Base-by-base conservation (phyloP, 2,797 vertebrate species). In the Delichon dasypus region DNA sequence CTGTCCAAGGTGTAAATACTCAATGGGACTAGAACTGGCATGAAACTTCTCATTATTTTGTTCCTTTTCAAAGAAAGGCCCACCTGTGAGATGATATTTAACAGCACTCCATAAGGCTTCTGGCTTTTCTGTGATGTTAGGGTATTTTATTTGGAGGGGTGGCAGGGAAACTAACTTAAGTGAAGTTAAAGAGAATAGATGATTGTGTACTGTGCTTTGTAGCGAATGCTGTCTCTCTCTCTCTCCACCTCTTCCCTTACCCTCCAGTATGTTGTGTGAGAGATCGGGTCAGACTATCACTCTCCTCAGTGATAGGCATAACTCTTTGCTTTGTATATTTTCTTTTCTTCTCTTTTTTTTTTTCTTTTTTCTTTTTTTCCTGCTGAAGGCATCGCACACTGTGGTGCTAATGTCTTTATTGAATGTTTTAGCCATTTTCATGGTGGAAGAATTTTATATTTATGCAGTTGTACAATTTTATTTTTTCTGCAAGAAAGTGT, bases 401-500 rank as follows among this genome's bases (percentile, higher is more conserved):
- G 96, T 96, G 99, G 98, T 99, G 99, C 98, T 97, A 97, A 97
- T 97, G 98, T 99, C 98, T 99, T 99, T 98, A 98, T 95, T 99
- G 98, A 99, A 99, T 99, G 99, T 99, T 99, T 99, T 99, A 98
- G 98, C 99, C 99, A 99, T 99, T 99, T 99, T 99, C 99, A 99
- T 99, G 98, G 98, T 99, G 98, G 98, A 99, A 99, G 98, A 99
- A 99, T 99, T 99, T 99, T 99, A 99, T 99, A 99, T 99, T 99
- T 99, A 99, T 99, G 99, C 99, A 99, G 99, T 99, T 99, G 99
- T 99, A 99, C 98, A 99, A 99, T 99, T 99, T 99, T 99, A 98
- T 99, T 98, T 98, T 98, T 98, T 98, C 98, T 98, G 98, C 98
- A 98, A 98, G 98, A 98, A 99, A 98, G 98, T 99, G 98, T 99